A percentile compares a stretch with the other conserved stretches of the same genome.
phyloP scores from a whole-genome alignment of 1,140 invertebrate species.

The Eueides isabella region DNA sequence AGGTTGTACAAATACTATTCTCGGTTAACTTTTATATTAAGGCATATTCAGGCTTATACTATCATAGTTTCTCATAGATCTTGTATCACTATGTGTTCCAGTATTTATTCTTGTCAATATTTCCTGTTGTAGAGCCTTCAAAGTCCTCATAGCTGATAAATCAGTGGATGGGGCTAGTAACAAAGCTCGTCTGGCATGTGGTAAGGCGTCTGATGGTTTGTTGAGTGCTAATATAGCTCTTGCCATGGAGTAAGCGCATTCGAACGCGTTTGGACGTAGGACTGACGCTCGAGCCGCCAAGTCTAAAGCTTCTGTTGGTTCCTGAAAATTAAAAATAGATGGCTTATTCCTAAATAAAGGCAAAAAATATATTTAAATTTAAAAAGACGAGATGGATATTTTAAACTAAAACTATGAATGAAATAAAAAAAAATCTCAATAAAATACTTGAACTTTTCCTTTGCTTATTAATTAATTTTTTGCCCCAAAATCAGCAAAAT shows the following conservation, averaged over 20 bases:
- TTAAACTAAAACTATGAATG: too few relatives aligned
- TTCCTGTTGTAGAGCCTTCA: slow-evolving; percentile 68
- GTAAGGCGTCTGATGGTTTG: slow-evolving; percentile 80
- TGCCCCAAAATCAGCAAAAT: too few relatives aligned
- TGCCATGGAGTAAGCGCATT: slow-evolving; percentile 95
- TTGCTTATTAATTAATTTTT: too few relatives aligned
- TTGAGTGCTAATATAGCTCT: slow-evolving; percentile 91
- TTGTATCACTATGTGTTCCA: slow-evolving; percentile 57
- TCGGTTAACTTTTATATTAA: slow-evolving; percentile 33
- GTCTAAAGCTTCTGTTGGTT: slow-evolving; percentile 92
- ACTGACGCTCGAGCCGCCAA: slow-evolving; percentile 92
- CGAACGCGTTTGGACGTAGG: slow-evolving; percentile 92
- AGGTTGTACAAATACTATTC: slow-evolving; percentile 1
- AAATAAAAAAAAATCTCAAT: too few relatives aligned
- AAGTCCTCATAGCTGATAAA: slow-evolving; percentile 58
- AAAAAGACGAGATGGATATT: too few relatives aligned
- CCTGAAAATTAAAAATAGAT: slow-evolving; percentile 79
- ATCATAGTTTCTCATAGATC: slow-evolving; percentile 70
- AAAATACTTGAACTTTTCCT: background rate
- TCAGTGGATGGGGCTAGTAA: slow-evolving; percentile 65
- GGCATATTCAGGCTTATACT: slow-evolving; percentile 75
- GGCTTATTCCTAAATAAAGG: too few relatives aligned
- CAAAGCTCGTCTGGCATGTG: slow-evolving; percentile 82
- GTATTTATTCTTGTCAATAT: slow-evolving; percentile 67
- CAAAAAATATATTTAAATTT: too few relatives aligned